Base-by-base conservation (phyloP, 2,888 invertebrate genomes). In the Conops quadrifasciatus region DNA sequence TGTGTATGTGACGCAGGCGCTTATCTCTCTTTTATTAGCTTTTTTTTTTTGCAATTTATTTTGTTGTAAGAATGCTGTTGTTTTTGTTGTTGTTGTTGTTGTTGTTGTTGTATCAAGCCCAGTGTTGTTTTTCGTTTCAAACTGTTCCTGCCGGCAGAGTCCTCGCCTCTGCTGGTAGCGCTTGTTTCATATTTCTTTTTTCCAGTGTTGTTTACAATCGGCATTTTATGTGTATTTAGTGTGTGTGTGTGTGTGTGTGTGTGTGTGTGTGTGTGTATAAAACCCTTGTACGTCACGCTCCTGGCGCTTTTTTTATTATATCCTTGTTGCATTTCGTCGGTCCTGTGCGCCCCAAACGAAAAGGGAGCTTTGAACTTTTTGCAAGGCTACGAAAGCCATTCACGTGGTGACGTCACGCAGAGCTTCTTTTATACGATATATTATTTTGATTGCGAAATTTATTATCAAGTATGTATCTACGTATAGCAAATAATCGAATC, bases 351-450 rank as follows among this genome's bases (percentile, higher is more conserved):
- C n/a, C n/a, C n/a, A n/a, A n/a, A n/a, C n/a, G n/a, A n/a, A n/a
- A n/a, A n/a, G n/a, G 62, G 71, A 74, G 74, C 73, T 76, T 76
- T 76, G 68, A 74, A 75, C 71, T 71, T 75, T 71, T 36, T 65
- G 63, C 68, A 72, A 72, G 68, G 70, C 56, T 67, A 30, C 69
- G 58, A 70, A 73, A 71, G 70, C 72, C 71, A 69, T 71, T 72
- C 67, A 65, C 53, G 56, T 49, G 59, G 36, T 63, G 45, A 59
- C 49, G 59, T 59, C n/a, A n/a, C n/a, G 49, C 21, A 21, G 15
- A 60, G 60, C 36, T 60, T 16, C 60, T 60, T 30, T 16, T 5
- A 30, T 60, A n/a, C n/a, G n/a, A n/a, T n/a, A n/a, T n/a, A n/a
- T 60, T 5, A 36, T 21, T 60, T 60, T 21, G 60, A 60, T 36